A percentile compares a stretch with the other conserved stretches of the same genome.
Evolutionary conservation across 2,797 vertebrate genomes (phyloP).

Genomic region (Cryptoblepharus egeriae): DNA sequence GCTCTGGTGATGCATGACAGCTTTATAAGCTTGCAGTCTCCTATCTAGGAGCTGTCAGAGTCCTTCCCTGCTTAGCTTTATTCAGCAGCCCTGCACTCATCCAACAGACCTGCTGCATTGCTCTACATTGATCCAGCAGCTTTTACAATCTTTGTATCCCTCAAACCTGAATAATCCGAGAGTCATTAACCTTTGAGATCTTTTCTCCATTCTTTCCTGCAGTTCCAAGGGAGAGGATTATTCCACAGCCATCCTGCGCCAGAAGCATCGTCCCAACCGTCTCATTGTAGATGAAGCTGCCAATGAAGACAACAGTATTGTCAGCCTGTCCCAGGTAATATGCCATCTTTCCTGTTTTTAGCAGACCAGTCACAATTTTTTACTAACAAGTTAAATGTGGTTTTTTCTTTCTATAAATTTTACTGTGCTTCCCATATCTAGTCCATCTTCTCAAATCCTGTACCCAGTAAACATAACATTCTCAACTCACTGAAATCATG

Average conservation of each 20-base stretch:
- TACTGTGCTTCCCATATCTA: not conserved
- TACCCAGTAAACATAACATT: not conserved
- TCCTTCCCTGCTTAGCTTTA: too few species aligned
- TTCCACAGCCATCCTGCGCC: conserved; percentile 82
- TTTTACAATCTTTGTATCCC: not conserved
- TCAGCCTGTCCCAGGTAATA: conserved; percentile 81
- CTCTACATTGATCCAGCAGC: not conserved
- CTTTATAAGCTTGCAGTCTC: too few species aligned
- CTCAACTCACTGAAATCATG: not conserved
- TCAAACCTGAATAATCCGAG: not conserved
- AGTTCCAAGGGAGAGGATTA: conserved; percentile 76
- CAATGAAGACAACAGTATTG: conserved; percentile 83
- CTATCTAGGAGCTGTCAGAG: too few species aligned
- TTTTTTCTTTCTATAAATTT: not conserved
- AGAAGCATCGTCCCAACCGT: conserved; percentile 81
- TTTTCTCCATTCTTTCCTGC: not conserved
- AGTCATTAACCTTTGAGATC: not conserved
- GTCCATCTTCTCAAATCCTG: not conserved
- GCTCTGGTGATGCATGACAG: too few species aligned
- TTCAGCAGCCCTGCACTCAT: too few species aligned
- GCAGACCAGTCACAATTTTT: not conserved
- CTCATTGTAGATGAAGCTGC: conserved; percentile 81
- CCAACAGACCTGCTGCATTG: too few species aligned
- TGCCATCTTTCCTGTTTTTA: not conserved
- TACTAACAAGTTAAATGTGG: not conserved